Percentiles rank a stretch among this genome's conserved stretches.
phyloP scores from a whole-genome alignment of 2,888 invertebrate genomes.

The Punctoribates punctum region DNA sequence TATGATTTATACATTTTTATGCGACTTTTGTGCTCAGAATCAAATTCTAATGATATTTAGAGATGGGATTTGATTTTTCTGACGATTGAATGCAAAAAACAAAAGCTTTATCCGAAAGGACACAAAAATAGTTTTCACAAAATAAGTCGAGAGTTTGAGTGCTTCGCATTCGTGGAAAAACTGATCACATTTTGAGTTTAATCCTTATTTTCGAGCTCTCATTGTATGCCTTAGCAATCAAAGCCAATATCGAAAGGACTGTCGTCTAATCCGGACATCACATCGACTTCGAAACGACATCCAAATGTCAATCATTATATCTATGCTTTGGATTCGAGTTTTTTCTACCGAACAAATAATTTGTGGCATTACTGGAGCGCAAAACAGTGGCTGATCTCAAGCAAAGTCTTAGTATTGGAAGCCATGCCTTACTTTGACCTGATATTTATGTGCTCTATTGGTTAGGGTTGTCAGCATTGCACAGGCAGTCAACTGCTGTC shows the following conservation, averaged over 20 bases:
- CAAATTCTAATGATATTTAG: background rate
- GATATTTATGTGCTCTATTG: constrained; percentile 8
- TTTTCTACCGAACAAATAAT: constrained; percentile 12
- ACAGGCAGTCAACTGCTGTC: background rate
- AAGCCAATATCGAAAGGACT: background rate
- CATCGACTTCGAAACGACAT: constrained; percentile 1
- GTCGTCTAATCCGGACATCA: background rate
- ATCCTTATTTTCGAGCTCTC: constrained; percentile 1
- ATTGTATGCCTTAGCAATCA: background rate
- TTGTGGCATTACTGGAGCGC: constrained; percentile 17
- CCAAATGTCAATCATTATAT: constrained; percentile 1
- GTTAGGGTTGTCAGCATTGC: background rate
- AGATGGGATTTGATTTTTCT: background rate
- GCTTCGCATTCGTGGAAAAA: background rate
- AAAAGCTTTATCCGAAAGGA: background rate
- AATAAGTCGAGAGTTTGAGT: background rate
- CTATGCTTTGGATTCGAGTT: background rate
- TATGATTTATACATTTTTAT: background rate
- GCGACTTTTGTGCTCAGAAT: background rate
- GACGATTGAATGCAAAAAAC: background rate
- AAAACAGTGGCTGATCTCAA: background rate
- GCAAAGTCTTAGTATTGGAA: background rate
- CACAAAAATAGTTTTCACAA: background rate
- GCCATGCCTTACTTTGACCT: background rate
- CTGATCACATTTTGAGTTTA: background rate